Conservation (phyloP, 2,113 vertebrate species). For the Charadrius vociferus region DNA sequence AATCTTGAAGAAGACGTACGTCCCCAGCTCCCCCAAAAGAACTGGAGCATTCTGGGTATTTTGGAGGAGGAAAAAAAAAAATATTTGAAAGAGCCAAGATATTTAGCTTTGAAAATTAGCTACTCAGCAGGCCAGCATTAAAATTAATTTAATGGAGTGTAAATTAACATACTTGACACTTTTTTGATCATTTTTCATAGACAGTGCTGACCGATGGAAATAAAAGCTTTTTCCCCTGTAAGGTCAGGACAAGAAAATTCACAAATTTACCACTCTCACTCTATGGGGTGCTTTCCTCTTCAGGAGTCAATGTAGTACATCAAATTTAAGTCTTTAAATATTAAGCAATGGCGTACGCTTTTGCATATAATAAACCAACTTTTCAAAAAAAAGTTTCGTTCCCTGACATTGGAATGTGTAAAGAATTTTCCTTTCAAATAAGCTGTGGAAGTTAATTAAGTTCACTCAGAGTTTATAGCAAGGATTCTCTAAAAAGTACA, state of each 20-base stretch:
- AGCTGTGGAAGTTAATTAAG: slow-evolving; percentile 77
- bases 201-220: slow-evolving; percentile 58
- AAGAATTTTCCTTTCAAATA: slow-evolving; percentile 72
- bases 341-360: slow-evolving; percentile 56
- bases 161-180: slow-evolving; percentile 78
- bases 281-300: slow-evolving; percentile 10
- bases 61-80: slow-evolving; percentile 1
- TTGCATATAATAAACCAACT: slow-evolving; percentile 63
- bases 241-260: slow-evolving; percentile 39
- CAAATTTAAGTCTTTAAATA: slow-evolving; percentile 72
- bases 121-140: slow-evolving; percentile 72
- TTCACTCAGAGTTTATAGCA: slow-evolving; percentile 74
- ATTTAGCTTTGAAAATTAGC: slow-evolving; percentile 72
- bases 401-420: slow-evolving; percentile 51
- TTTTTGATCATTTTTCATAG: slow-evolving; percentile 72
- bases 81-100: slow-evolving; percentile 61
- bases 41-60: slow-evolving; percentile 26
- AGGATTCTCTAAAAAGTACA: slow-evolving; percentile 51
- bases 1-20: background rate
- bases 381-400: slow-evolving; percentile 65
- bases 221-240: slow-evolving; percentile 19
- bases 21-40: background rate
- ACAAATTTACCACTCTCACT: slow-evolving; percentile 30
- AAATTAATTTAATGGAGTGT: slow-evolving; percentile 82
- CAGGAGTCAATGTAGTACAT: slow-evolving; percentile 58